Conservation (phyloP, 1,140 invertebrate species). For the Helicoverpa zea region DNA sequence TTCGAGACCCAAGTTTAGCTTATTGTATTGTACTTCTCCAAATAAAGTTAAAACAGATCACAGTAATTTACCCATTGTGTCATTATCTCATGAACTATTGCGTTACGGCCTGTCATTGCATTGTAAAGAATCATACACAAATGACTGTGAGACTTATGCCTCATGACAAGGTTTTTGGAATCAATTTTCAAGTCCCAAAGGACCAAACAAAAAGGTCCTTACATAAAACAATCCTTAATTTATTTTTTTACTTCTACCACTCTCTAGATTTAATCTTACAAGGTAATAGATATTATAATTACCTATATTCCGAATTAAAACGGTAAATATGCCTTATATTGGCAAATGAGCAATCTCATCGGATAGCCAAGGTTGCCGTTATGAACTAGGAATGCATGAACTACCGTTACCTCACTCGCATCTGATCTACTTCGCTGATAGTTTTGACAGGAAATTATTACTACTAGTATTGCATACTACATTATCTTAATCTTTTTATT, state of each 20-base stretch:
- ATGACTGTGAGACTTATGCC: neutral
- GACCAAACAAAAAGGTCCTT: neutral
- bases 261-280: neutral
- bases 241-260: no score
- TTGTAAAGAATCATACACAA: neutral
- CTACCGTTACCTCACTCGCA: constrained; percentile 64
- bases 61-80: constrained; percentile 11
- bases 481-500: neutral
- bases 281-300: neutral
- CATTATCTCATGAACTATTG: constrained; percentile 17
- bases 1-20: no score
- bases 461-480: neutral
- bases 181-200: neutral
- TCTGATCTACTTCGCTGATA: constrained; percentile 61
- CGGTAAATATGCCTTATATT: constrained; percentile 14
- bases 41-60: neutral
- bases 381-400: constrained; percentile 57
- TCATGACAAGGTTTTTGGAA: neutral
- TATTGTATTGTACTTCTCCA: neutral
- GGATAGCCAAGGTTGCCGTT: constrained; percentile 54
- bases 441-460: constrained; percentile 53
- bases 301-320: neutral
- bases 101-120: neutral
- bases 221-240: neutral
- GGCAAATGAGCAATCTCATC: constrained; percentile 41